phyloP scores from a whole-genome alignment of 1,140 invertebrate genomes.

The Pogonomyrmex californicus region DNA sequence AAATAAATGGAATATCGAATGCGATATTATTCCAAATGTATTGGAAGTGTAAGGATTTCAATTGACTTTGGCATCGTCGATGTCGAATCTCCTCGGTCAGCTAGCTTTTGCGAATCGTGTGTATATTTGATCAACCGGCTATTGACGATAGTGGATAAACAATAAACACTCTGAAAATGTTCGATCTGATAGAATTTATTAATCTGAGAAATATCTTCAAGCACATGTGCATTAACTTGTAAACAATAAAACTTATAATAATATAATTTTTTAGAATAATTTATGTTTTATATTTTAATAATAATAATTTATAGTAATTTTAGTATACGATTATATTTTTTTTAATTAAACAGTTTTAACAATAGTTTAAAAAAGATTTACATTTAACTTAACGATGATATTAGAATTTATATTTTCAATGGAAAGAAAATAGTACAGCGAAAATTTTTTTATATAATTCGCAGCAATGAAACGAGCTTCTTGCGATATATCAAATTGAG shows the following conservation, averaged over 20 bases:
- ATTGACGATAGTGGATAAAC: not conserved
- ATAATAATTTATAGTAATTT: no score
- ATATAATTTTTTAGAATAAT: no score
- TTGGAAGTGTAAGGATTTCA: conserved; percentile 48
- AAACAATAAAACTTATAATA: no score
- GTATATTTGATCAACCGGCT: not conserved
- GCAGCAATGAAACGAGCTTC: not conserved
- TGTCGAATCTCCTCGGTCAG: not conserved
- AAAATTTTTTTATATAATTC: conserved; percentile 16
- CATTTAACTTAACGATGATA: not conserved
- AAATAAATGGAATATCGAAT: conserved; percentile 45
- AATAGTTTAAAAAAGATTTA: not conserved
- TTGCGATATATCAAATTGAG: conserved; percentile 19
- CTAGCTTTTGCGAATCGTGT: not conserved
- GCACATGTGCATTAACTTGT: not conserved
- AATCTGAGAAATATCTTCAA: not conserved
- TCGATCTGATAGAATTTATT: not conserved
- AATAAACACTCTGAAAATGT: not conserved
- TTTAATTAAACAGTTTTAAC: no score
- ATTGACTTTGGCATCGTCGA: conserved; percentile 13
- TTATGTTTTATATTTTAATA: no score
- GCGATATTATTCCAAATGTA: conserved; percentile 41
- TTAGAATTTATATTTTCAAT: not conserved
- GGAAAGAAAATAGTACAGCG: not conserved
- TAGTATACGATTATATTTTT: no score